Evolutionary conservation across 2,888 invertebrate species (phyloP).

Genomic region (Plebejus melissa): DNA sequence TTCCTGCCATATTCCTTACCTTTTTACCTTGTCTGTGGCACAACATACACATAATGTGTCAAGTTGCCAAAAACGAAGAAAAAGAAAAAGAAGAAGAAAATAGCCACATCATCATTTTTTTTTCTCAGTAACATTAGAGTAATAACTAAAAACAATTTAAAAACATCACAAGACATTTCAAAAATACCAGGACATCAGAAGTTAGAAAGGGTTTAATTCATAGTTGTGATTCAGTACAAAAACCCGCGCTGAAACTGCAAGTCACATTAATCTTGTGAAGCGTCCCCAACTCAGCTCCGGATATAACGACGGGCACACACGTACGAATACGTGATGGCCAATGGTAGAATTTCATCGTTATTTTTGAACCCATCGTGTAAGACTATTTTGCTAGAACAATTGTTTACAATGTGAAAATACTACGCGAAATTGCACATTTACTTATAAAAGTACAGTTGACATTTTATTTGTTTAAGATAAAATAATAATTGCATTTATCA

Average conservation of each 20-base stretch:
- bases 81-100: no score
- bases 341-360: background rate
- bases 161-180: background rate
- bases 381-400: background rate
- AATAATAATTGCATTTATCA: background rate
- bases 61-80: no score
- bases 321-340: background rate
- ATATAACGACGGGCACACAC: background rate
- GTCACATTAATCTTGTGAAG: background rate
- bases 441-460: background rate
- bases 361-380: background rate
- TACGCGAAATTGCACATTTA: no score
- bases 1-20: no score
- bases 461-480: background rate
- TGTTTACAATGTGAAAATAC: no score
- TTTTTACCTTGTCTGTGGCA: no score
- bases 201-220: slow-evolving; percentile 2
- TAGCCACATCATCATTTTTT: background rate
- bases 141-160: background rate
- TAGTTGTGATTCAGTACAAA: background rate
- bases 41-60: no score
- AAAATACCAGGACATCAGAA: slow-evolving; percentile 5
- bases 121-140: background rate
- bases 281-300: background rate
- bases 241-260: background rate